Percentiles rank a stretch among this genome's conserved stretches.
phyloP scores from a whole-genome alignment of 2,797 vertebrate species.

The Tenualosa ilisha region DNA sequence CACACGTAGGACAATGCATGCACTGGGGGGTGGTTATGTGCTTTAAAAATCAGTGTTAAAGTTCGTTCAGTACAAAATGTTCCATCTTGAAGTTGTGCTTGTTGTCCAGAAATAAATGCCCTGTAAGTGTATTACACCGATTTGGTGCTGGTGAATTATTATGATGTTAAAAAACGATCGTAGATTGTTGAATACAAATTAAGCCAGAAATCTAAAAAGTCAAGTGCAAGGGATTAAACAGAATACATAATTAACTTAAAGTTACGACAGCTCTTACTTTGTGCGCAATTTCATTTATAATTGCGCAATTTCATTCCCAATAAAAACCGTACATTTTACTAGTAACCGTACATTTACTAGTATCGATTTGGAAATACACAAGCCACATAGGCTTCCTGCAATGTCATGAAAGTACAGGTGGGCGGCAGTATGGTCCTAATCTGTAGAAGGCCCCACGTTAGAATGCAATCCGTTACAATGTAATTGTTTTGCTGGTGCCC shows the following conservation, averaged over 20 bases:
- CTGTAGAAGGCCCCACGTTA: neutral
- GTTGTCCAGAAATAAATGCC: conserved; percentile 5
- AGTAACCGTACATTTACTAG: neutral
- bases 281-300: neutral
- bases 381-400: neutral
- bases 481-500: neutral
- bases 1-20: neutral
- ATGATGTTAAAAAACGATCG: neutral
- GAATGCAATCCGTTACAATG: neutral
- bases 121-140: neutral
- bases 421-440: conserved; percentile 11
- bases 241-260: neutral
- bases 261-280: neutral
- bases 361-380: neutral
- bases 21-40: conserved; percentile 6
- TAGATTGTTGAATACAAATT: neutral
- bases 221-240: too few relatives aligned
- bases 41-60: neutral
- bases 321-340: neutral
- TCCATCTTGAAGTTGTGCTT: neutral
- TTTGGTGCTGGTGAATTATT: neutral
- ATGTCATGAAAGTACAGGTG: neutral
- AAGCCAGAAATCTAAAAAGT: neutral
- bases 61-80: neutral
- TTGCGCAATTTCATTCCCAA: too few relatives aligned